Conservation (phyloP, 2,888 invertebrate genomes). For the Tipula lateralis region DNA sequence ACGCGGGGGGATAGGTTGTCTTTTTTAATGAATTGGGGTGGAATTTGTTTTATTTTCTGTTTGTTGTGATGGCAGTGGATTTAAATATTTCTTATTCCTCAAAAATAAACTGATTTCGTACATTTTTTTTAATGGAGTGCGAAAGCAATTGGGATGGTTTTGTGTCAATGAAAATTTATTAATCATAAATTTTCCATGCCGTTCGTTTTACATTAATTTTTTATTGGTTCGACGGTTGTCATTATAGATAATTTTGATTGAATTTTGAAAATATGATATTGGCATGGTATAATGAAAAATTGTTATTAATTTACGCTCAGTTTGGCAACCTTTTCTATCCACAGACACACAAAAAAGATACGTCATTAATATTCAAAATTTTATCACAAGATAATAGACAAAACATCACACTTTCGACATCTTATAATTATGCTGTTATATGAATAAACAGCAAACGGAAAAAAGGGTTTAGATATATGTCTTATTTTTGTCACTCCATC, state of each 20-base stretch:
- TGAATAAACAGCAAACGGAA: background rate
- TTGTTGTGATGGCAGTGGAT: background rate
- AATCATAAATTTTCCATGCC: background rate
- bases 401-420: background rate
- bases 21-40: background rate
- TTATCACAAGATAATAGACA: background rate
- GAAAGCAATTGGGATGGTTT: background rate
- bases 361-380: background rate
- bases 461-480: background rate
- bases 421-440: background rate
- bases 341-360: background rate
- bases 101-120: background rate
- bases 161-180: background rate
- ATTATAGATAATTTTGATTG: background rate
- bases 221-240: background rate
- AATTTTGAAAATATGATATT: background rate
- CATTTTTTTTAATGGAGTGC: background rate
- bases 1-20: background rate
- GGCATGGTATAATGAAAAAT: background rate
- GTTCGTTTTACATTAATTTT: background rate
- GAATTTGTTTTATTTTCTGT: background rate
- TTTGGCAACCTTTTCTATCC: no score
- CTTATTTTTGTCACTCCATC: background rate
- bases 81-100: background rate
- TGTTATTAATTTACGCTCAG: no score